Base-by-base conservation (phyloP, 1,140 invertebrate genomes). In the Vanessa tameamea region DNA sequence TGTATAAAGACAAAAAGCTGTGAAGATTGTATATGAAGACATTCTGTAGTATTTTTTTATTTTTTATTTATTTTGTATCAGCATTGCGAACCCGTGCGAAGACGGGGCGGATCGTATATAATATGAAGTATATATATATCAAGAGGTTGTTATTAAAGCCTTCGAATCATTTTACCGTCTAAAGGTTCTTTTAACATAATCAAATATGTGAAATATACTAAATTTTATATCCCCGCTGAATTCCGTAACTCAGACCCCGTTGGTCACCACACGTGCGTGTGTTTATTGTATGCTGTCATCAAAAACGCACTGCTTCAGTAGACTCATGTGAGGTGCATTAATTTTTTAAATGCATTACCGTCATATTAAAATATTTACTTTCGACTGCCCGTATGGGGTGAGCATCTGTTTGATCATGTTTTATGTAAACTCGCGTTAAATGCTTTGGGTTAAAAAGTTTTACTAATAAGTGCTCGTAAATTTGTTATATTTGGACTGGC, bases 361-460 rank as follows among this genome's bases (percentile, higher is more conserved):
- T 68, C 23, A 59, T 50, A 68, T 73, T 63, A 69, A 73, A 73
- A 73, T 73, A 73, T 73, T 73, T 73, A 73, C 66, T 64, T 73
- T 73, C 55, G 23, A 59, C 31, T 50, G 50, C 65, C 72, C 72
- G 47, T 63, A 73, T 53, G 47, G 53, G 64, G 48, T 61, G 59
- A 20, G 48, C 72, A 67, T 73, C 64, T 73, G 71, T 69, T 69
- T 69, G 53, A 61, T 69, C 9, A 12, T 26, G 55, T 61, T 57
- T 57, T 23, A 31, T 61, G 57, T 61, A 61, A 61, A 37, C 57
- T n/a, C 16, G n/a, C n/a, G 53, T 55, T 12, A 61, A 61, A 61
- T 16, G 57, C 23, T 61, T 61, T 20, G 9, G 16, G 2, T 55
- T 3, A 43, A 15, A 57, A 57, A 23, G 16, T 57, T 57, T 23